Conservation (phyloP, 2,888 invertebrate species). For the Laspeyria flexula region DNA sequence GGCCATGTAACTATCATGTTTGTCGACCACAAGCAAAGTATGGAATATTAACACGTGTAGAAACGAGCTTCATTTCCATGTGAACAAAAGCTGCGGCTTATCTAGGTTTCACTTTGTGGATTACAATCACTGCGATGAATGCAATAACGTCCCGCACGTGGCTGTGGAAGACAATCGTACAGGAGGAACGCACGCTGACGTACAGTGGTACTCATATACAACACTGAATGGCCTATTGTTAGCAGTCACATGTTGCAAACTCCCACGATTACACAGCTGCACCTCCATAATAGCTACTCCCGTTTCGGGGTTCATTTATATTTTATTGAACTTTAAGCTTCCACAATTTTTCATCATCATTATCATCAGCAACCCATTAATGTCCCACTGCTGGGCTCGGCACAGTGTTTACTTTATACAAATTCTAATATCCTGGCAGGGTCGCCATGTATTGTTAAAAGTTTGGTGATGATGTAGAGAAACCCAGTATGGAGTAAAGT, state of each 20-base stretch:
- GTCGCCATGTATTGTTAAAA: too few species aligned
- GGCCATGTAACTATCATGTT: too few species aligned
- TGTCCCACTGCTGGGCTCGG: too few species aligned
- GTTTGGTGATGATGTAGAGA: too few species aligned
- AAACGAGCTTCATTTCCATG: not conserved
- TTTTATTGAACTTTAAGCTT: too few species aligned
- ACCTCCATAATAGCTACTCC: slow-evolving; percentile 19
- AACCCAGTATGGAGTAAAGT: too few species aligned
- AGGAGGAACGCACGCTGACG: slow-evolving; percentile 2
- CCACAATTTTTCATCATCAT: too few species aligned
- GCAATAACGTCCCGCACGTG: slow-evolving; percentile 25
- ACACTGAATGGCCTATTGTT: slow-evolving; percentile 50
- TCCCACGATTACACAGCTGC: not conserved
- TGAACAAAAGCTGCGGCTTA: slow-evolving; percentile 4
- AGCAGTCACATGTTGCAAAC: slow-evolving; percentile 13
- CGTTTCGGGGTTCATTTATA: too few species aligned
- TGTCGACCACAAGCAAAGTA: not conserved
- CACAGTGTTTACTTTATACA: too few species aligned
- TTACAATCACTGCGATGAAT: slow-evolving; percentile 38
- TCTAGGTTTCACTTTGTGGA: slow-evolving; percentile 29
- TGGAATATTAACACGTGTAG: not conserved
- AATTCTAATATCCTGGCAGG: too few species aligned
- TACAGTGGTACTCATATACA: too few species aligned
- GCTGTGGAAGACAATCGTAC: slow-evolving; percentile 28
- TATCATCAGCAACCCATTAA: too few species aligned